Conservation (phyloP, 2,888 invertebrate species). For the Hirtodrosophila alboralis region DNA sequence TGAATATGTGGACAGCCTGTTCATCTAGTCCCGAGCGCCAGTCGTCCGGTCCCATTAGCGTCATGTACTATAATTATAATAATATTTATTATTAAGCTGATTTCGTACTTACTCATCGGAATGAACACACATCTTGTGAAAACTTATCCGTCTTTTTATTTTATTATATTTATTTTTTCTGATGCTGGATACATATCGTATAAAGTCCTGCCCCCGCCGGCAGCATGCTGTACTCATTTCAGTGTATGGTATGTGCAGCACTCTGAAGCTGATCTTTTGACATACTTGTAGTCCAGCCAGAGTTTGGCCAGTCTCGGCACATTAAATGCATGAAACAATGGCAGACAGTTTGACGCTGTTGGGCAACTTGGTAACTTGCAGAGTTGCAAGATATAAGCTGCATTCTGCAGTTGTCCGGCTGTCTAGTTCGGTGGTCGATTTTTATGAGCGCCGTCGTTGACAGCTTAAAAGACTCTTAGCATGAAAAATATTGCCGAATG, state of each 20-base stretch:
- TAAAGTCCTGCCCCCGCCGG: conserved; percentile 1
- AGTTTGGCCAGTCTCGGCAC: conserved; percentile 31
- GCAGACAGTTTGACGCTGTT: conserved; percentile 77
- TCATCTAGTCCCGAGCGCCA: too few species aligned
- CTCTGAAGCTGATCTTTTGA: conserved; percentile 20
- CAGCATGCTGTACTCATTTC: too few species aligned
- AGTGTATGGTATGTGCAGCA: conserved; percentile 8
- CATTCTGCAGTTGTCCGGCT: conserved; percentile 26
- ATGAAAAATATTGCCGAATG: conserved; percentile 73
- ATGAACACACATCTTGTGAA: too few species aligned
- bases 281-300: conserved; percentile 5
- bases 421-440: conserved; percentile 69
- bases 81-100: too few species aligned
- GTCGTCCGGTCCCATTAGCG: too few species aligned
- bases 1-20: too few species aligned
- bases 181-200: too few species aligned
- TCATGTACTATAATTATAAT: too few species aligned
- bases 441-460: conserved; percentile 74
- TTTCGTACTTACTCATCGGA: too few species aligned
- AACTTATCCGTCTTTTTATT: too few species aligned
- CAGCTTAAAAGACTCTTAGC: conserved; percentile 79
- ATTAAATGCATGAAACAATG: conserved; percentile 76
- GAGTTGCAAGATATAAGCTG: conserved; percentile 20
- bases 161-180: too few species aligned
- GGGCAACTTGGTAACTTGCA: conserved; percentile 39